Evolutionary conservation across 2,113 vertebrate species (phyloP).

Genomic region (Leuciscus idus): DNA sequence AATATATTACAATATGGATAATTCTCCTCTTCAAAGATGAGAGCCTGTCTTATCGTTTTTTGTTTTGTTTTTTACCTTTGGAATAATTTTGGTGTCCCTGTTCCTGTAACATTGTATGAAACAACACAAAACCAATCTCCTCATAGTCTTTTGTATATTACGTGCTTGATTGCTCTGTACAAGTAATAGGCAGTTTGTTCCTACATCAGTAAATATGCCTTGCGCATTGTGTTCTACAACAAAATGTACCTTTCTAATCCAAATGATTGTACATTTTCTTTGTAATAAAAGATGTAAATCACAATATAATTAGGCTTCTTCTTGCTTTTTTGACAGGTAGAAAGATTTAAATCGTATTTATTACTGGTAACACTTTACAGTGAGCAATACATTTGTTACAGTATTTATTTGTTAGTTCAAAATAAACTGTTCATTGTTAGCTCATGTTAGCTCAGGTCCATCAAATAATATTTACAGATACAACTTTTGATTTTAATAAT

Average conservation of each 20-base stretch:
- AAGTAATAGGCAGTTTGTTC: background rate
- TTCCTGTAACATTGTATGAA: too few species aligned
- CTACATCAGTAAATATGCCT: background rate
- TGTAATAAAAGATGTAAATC: slow-evolving; percentile 38
- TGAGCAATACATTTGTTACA: too few species aligned
- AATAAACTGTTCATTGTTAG: too few species aligned
- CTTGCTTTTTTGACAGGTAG: background rate
- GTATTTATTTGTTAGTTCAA: too few species aligned
- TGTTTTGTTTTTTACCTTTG: background rate
- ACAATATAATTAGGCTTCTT: background rate
- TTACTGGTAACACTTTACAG: background rate
- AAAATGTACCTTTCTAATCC: slow-evolving; percentile 44
- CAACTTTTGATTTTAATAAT: too few species aligned
- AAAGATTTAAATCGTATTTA: background rate
- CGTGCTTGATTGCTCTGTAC: background rate
- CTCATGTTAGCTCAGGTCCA: too few species aligned
- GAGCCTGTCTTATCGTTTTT: too few species aligned
- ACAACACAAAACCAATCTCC: background rate
- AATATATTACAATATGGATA: background rate
- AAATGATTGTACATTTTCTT: background rate
- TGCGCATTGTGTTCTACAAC: slow-evolving; percentile 19
- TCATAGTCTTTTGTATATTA: background rate
- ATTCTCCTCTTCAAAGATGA: background rate
- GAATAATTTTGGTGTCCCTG: background rate
- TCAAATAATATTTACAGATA: too few species aligned